Evolutionary conservation across 2,888 invertebrate genomes (phyloP).

Genomic region (Tachystola acroxantha): DNA sequence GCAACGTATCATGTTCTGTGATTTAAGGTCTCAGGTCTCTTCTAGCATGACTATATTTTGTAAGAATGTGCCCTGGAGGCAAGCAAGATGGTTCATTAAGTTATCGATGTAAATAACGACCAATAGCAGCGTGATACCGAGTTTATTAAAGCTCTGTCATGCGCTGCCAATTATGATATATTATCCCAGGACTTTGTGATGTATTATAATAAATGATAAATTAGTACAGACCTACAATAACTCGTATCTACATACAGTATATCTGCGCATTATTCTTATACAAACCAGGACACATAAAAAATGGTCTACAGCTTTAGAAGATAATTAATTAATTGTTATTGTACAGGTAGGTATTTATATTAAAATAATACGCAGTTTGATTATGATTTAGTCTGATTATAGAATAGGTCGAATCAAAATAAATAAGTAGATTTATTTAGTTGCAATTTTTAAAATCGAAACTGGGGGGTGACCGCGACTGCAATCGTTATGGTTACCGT

Average conservation of each 20-base stretch:
- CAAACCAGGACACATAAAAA: too few relatives aligned
- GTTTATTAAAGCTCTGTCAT: constrained; percentile 3
- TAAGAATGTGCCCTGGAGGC: constrained; percentile 7
- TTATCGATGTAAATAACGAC: constrained; percentile 24
- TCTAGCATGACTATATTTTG: not conserved
- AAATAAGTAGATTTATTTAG: too few relatives aligned
- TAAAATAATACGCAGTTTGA: not conserved
- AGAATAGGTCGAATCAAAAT: too few relatives aligned
- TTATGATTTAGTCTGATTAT: too few relatives aligned
- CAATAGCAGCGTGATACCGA: constrained; percentile 11
- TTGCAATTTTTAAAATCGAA: too few relatives aligned
- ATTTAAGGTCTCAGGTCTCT: not conserved
- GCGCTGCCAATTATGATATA: constrained; percentile 4
- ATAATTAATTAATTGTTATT: too few relatives aligned
- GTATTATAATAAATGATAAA: not conserved
- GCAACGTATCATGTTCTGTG: too few relatives aligned
- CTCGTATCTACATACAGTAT: not conserved
- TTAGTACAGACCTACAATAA: not conserved
- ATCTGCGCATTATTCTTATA: not conserved
- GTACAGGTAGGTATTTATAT: not conserved
- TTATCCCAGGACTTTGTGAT: not conserved
- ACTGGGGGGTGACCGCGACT: too few relatives aligned
- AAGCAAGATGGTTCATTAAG: constrained; percentile 28
- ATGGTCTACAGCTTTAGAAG: too few relatives aligned
- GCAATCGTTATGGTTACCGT: too few relatives aligned